These are phyloP conservation scores for Bugulina stolonifera DNA, from an alignment of 2,888 invertebrate genomes.

Conservation along the genomic window DNA sequence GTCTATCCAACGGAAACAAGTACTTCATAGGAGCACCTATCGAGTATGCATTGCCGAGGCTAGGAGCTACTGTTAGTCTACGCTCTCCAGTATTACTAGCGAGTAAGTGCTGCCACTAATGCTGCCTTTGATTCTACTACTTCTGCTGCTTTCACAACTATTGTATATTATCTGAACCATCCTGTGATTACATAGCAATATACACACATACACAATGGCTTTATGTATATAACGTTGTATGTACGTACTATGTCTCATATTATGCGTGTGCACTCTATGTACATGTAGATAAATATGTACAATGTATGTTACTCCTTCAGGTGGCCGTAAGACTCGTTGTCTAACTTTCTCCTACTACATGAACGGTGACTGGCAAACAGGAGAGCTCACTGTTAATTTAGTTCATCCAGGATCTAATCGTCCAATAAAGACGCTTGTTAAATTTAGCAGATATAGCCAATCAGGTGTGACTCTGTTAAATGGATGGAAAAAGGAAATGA, in stretches of 20 bases:
- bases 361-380: conserved; percentile 8
- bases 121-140: background rate
- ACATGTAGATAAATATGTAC: no score
- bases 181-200: no score
- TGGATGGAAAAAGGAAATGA: conserved; percentile 16
- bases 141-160: background rate
- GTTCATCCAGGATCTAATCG: background rate
- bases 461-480: background rate
- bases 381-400: background rate
- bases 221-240: no score
- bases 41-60: background rate
- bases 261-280: no score
- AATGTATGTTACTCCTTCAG: no score
- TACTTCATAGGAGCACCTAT: background rate
- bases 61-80: background rate
- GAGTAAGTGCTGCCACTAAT: background rate
- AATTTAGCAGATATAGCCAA: background rate
- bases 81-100: background rate
- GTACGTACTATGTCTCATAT: no score
- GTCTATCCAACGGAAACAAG: background rate
- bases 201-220: no score
- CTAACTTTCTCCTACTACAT: conserved; percentile 8
- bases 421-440: background rate
- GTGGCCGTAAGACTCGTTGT: background rate
- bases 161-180: no score